Percentiles rank a stretch among this genome's conserved stretches.
phyloP scores from a whole-genome alignment of 2,888 invertebrate species.

The Philonicus albiceps region DNA sequence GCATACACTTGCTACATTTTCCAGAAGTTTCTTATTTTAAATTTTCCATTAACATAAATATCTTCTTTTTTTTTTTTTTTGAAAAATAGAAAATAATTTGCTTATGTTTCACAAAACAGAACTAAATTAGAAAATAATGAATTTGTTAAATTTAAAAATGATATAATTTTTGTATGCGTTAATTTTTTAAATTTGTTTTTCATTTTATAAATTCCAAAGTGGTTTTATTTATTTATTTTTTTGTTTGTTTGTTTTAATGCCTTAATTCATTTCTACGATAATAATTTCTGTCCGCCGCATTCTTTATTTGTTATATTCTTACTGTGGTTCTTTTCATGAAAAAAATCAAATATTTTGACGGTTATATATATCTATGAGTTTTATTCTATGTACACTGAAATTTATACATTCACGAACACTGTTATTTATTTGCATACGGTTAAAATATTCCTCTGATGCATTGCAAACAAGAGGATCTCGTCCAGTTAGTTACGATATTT shows the following conservation, averaged over 20 bases:
- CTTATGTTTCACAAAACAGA: neutral
- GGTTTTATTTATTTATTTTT: too few species aligned
- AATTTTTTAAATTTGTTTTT: neutral
- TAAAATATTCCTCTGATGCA: neutral
- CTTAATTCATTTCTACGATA: neutral
- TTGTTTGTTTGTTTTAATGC: too few species aligned
- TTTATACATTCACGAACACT: conserved; percentile 33
- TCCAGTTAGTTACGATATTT: conserved; percentile 5
- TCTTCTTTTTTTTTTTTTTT: too few species aligned
- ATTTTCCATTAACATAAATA: neutral
- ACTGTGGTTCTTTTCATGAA: neutral
- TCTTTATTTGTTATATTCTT: neutral
- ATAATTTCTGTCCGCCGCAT: neutral
- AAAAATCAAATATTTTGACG: neutral
- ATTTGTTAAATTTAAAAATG: neutral
- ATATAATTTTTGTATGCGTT: neutral
- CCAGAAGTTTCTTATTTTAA: neutral
- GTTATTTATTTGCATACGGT: neutral
- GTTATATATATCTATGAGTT: neutral
- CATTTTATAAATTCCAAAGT: conserved; percentile 14
- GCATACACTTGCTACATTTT: neutral
- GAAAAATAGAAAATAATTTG: too few species aligned
- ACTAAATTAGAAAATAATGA: neutral
- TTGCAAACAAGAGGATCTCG: neutral
- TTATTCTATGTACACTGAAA: conserved; percentile 20